These are phyloP conservation scores for Nomada hirtipes DNA, from an alignment of 2,888 invertebrate species.

Conservation along the genomic window DNA sequence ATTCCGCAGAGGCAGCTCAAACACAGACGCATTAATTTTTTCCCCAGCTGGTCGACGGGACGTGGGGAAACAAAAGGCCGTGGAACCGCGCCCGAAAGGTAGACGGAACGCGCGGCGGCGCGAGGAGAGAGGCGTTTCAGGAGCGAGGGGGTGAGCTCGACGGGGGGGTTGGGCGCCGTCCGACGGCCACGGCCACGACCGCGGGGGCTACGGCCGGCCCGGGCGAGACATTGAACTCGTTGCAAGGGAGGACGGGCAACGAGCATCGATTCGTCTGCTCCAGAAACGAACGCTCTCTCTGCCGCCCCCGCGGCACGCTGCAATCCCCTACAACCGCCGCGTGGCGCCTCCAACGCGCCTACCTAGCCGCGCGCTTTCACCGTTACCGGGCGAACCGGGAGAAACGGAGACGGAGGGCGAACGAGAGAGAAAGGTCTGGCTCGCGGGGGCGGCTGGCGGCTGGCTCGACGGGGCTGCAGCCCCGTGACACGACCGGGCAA, in stretches of 20 bases:
- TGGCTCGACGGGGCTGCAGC: slow-evolving; percentile 37
- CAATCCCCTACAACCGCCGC: slow-evolving; percentile 52
- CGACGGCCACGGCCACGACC: slow-evolving; percentile 79
- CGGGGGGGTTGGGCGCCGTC: slow-evolving; percentile 59
- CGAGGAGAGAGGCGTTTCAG: slow-evolving; percentile 14
- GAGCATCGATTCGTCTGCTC: slow-evolving; percentile 82
- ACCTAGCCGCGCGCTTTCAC: slow-evolving; percentile 66
- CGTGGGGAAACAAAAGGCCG: slow-evolving; percentile 41
- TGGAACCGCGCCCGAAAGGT: slow-evolving; percentile 58
- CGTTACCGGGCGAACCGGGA: slow-evolving; percentile 60
- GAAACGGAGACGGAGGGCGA: neutral
- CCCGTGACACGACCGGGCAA: slow-evolving; percentile 64
- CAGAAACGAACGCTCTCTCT: slow-evolving; percentile 74
- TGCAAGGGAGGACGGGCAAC: slow-evolving; percentile 77
- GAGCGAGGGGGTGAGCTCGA: slow-evolving; percentile 12
- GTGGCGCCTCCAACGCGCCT: slow-evolving; percentile 55
- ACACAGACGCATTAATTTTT: slow-evolving; percentile 55
- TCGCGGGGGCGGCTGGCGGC: neutral
- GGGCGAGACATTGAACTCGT: slow-evolving; percentile 83
- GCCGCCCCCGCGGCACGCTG: slow-evolving; percentile 45
- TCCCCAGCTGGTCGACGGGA: slow-evolving; percentile 20
- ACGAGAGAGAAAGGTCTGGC: neutral
- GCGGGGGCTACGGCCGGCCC: slow-evolving; percentile 75
- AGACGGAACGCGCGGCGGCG: slow-evolving; percentile 36
- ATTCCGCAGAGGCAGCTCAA: slow-evolving; percentile 14